Base-by-base conservation (phyloP, 2,888 invertebrate species). In the Marasmarcha lunaedactyla region DNA sequence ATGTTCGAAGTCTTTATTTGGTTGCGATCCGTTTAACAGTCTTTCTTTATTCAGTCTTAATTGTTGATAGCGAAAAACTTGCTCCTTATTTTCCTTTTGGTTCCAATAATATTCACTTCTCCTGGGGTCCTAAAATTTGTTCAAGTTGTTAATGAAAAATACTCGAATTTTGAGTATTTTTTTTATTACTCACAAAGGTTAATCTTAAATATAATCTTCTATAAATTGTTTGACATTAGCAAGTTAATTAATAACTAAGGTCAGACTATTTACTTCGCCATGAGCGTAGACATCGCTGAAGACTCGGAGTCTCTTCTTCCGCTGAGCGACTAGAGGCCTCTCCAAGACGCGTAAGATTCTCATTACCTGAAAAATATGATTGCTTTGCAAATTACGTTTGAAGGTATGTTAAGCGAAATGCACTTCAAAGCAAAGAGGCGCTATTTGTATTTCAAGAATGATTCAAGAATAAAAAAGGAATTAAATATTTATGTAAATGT, bases 251-350 rank as follows among this genome's bases (percentile, higher is more conserved):
- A n/a, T n/a, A n/a, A n/a, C n/a, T n/a, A n/a, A n/a, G n/a, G n/a
- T n/a, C n/a, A n/a, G n/a, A n/a, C n/a, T n/a, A n/a, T n/a, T 40
- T 45, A 78, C 81, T 67, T 83, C 81, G 20, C 74, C 61, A 51
- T 76, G 73, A 2, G 81, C 81, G 42, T 77, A 81, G 1, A 79
- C 57, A 33, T 81, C 79, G 44, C 79, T 77, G 51, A 68, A 79
- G 0, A 74, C 67, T 9, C 49, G 57, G 0, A 69, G 49, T 1
- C 76, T 57, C 1, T 65, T 50, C 40, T 56, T 55, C 20, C 79
- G 52, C 48, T 83, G 81, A 6, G 57, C 55, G 5, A 83, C 81
- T 0, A 81, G 59, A 0, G 83, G 83, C 1, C 83, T 59, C 44
- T 81, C 79, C 46, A 83, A 38, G 3, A 73, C 63, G 6, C 69